Conservation (phyloP, 2,888 invertebrate genomes). For the Aspidapion aeneum region DNA sequence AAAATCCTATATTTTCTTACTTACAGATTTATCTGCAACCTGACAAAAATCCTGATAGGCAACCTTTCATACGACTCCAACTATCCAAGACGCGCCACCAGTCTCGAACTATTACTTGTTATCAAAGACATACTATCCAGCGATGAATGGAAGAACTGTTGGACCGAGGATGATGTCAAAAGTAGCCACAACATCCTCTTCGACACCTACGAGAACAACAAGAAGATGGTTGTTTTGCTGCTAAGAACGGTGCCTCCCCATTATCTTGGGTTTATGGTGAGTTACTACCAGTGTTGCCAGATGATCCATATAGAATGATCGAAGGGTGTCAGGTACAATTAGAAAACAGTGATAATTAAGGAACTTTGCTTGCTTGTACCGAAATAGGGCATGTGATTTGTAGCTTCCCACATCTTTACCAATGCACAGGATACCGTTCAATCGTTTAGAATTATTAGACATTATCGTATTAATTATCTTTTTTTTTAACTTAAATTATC, state of each 20-base stretch:
- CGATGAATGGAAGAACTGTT: constrained; percentile 34
- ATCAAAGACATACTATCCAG: constrained; percentile 25
- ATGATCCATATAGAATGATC: too few relatives aligned
- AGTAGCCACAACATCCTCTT: constrained; percentile 38
- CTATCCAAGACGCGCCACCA: constrained; percentile 35
- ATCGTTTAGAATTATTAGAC: too few relatives aligned
- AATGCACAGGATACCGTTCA: too few relatives aligned
- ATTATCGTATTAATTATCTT: too few relatives aligned
- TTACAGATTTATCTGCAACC: constrained; percentile 24
- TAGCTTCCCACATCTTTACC: too few relatives aligned
- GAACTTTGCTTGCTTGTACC: too few relatives aligned
- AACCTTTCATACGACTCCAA: constrained; percentile 39
- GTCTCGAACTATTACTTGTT: constrained; percentile 37
- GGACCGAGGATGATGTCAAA: constrained; percentile 34
- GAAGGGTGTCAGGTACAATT: too few relatives aligned
- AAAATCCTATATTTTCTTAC: too few relatives aligned
- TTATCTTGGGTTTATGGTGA: constrained; percentile 42
- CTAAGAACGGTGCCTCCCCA: constrained; percentile 46
- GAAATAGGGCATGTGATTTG: too few relatives aligned
- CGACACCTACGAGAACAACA: constrained; percentile 78
- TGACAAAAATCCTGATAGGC: constrained; percentile 29
- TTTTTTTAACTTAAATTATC: too few relatives aligned
- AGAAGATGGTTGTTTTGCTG: constrained; percentile 60
- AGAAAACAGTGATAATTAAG: too few relatives aligned
- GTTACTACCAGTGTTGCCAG: too few relatives aligned